These are phyloP conservation scores for Hemithea aestivaria DNA, from an alignment of 2,888 invertebrate species.

Conservation along the genomic window DNA sequence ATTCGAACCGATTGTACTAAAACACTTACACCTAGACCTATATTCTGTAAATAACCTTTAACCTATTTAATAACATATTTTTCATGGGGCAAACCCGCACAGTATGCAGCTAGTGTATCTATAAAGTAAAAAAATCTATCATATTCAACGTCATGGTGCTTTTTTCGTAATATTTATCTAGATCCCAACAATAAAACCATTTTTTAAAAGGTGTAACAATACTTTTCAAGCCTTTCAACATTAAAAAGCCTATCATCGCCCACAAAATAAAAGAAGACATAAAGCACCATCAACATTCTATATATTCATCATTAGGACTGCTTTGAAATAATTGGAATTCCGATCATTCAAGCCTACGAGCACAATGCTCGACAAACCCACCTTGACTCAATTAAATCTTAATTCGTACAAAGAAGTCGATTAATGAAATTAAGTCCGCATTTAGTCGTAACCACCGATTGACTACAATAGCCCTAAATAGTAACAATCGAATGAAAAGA, in stretches of 20 bases:
- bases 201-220: conserved; percentile 8
- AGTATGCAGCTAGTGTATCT: no score
- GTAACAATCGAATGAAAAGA: conserved; percentile 74
- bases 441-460: conserved; percentile 71
- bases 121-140: no score
- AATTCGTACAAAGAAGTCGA: conserved; percentile 75
- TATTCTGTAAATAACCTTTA: no score
- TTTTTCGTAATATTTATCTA: no score
- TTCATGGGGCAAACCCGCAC: no score
- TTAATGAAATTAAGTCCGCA: conserved; percentile 79
- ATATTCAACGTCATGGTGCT: no score
- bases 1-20: no score
- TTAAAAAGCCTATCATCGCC: conserved; percentile 15
- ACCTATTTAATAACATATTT: no score
- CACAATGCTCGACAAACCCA: conserved; percentile 55
- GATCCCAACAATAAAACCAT: no score
- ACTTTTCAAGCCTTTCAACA: conserved; percentile 14
- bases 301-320: conserved; percentile 63
- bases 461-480: conserved; percentile 69
- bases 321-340: conserved; percentile 65
- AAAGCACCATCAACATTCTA: conserved; percentile 59
- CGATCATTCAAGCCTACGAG: conserved; percentile 46
- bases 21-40: no score
- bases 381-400: conserved; percentile 77
- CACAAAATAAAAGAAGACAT: conserved; percentile 29